phyloP scores from a whole-genome alignment of 2,797 vertebrate species.

The Emys orbicularis region DNA sequence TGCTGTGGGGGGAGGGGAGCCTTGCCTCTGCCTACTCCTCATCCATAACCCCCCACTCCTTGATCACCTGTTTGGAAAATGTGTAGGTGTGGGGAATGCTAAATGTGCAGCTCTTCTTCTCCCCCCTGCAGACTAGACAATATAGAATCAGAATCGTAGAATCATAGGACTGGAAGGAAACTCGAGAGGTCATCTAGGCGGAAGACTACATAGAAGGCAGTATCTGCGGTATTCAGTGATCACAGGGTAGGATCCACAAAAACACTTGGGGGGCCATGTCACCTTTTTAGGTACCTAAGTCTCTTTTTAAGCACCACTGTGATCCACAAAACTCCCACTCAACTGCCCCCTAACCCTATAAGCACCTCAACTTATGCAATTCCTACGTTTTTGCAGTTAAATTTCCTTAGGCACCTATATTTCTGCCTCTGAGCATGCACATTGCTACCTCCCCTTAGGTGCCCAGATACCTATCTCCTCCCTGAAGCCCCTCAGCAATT shows the following conservation, averaged over 20 bases:
- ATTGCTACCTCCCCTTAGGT: background rate
- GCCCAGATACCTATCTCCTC: background rate
- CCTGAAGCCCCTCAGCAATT: background rate
- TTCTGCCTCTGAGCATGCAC: background rate
- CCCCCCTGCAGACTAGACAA: background rate
- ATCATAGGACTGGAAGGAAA: too few species aligned
- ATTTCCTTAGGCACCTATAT: too few species aligned
- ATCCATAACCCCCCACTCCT: too few species aligned
- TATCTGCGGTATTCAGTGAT: background rate
- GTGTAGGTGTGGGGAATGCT: background rate
- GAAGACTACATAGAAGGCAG: background rate
- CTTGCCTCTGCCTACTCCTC: too few species aligned
- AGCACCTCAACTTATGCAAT: background rate
- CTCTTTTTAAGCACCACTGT: too few species aligned
- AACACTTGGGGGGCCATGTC: too few species aligned
- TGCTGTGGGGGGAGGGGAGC: too few species aligned
- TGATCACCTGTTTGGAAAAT: background rate
- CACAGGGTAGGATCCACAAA: too few species aligned
- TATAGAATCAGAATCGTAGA: too few species aligned
- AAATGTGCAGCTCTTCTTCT: rapidly evolving
- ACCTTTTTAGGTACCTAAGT: too few species aligned
- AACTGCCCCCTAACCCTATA: background rate
- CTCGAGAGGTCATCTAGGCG: too few species aligned
- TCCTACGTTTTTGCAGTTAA: background rate
- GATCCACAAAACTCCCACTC: too few species aligned